phyloP scores from a whole-genome alignment of 2,113 vertebrate species.

The Catharus minimus region DNA sequence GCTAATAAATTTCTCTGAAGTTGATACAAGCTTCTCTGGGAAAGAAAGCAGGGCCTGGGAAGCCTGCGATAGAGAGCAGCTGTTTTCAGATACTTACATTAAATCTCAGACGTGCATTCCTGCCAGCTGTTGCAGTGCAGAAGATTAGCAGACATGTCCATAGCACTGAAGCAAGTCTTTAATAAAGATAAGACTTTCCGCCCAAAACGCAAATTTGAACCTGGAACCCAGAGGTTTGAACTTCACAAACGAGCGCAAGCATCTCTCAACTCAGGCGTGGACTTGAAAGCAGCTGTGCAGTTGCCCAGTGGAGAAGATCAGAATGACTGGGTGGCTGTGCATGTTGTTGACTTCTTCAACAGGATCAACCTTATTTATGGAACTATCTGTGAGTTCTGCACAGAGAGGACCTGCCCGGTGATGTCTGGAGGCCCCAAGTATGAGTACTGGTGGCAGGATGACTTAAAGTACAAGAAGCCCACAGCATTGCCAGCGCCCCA shows the following conservation, averaged over 20 bases:
- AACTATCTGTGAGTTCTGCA: conserved; percentile 88
- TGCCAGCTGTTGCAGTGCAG: conserved; percentile 6
- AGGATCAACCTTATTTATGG: conserved; percentile 89
- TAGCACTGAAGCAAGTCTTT: conserved; percentile 85
- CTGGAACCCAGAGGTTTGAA: conserved; percentile 86
- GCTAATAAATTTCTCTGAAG: conserved; percentile 20
- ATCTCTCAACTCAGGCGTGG: conserved; percentile 79
- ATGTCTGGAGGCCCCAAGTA: conserved; percentile 88
- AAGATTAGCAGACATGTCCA: conserved; percentile 76
- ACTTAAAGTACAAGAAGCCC: conserved; percentile 85
- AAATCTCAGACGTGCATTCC: conserved; percentile 38
- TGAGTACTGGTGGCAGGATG: conserved; percentile 88
- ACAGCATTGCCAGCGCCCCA: conserved; percentile 83
- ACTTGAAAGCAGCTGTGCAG: conserved; percentile 81
- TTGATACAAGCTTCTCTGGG: neutral
- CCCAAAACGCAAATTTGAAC: conserved; percentile 86
- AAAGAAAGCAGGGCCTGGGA: neutral
- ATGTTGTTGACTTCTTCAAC: conserved; percentile 89
- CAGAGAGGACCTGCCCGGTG: conserved; percentile 82
- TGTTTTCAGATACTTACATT: conserved; percentile 15
- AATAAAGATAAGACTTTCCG: conserved; percentile 89
- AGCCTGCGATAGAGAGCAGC: conserved; percentile 17
- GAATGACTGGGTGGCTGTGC: conserved; percentile 87
- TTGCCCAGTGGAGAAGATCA: conserved; percentile 82
- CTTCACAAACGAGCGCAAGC: conserved; percentile 85